Base-by-base conservation (phyloP, 2,888 invertebrate species). In the Lottia gigantea region DNA sequence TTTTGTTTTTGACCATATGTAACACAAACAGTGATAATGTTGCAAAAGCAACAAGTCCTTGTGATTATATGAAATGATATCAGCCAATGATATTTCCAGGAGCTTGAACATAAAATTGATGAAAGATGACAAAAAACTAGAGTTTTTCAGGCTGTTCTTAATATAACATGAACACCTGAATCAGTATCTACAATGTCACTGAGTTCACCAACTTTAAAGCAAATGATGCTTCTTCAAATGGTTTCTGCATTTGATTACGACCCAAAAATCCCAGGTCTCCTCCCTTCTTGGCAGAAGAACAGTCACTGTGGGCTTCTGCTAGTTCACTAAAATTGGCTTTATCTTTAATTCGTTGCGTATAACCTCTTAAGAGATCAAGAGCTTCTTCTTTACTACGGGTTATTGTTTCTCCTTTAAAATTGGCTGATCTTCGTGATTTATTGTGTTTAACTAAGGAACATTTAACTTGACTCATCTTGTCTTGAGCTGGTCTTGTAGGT, bases 211-310 rank as follows among this genome's bases (percentile, higher is more conserved):
- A 98, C 93, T 90, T 96, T 64, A 99, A 90, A 67, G 93, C 93
- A 88, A 97, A 99, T 0, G 97, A 93, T 63, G 97, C 98, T 78
- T 98, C 96, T 89, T 99, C 98, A 89, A 99, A 99, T 0, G 98
- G 94, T 78, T 94, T 94, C 89, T 99, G 99, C 99, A 99, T 99
- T 76, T 96, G 94, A 3, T 97, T 93, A 77, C 94, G 92, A 14
- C 94, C 94, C 89, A 99, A 99, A 77, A 93, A 92, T 0, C 98
- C 98, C 73, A 99, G 91, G 88, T 98, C 98, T 0, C 99, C 99
- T 12, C 96, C 97, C 46, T 95, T 92, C 83, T 95, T 95, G 0
- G 98, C 98, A 0, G 98, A 98, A 75, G 96, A 96, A 88, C 99
- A 99, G 87, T 99, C 98, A n/a, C 97, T 97, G 89, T 93, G 96